Evolutionary conservation across 1,140 invertebrate genomes (phyloP).

Genomic region (Neoseiulus cucumeris): DNA sequence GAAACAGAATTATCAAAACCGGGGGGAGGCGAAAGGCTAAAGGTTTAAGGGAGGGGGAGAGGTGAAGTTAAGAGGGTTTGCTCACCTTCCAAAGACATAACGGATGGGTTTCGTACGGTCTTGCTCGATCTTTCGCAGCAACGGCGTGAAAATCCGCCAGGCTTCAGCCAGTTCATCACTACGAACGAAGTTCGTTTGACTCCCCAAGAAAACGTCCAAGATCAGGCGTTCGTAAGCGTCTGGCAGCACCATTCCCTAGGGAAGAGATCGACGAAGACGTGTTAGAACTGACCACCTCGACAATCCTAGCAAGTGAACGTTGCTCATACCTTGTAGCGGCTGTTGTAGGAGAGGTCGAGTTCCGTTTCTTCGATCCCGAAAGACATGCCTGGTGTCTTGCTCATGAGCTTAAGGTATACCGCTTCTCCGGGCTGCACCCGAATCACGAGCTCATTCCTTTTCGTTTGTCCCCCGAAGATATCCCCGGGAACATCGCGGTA

Average conservation of each 20-base stretch:
- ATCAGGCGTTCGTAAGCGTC: constrained; percentile 36
- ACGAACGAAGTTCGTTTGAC: constrained; percentile 34
- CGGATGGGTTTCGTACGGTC: constrained; percentile 28
- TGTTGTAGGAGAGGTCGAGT: constrained; percentile 34
- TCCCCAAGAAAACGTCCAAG: constrained; percentile 20
- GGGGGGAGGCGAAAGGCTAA: too few relatives aligned
- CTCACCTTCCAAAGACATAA: constrained; percentile 31
- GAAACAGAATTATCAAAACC: too few relatives aligned
- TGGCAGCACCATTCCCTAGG: constrained; percentile 57
- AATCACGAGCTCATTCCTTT: constrained; percentile 35
- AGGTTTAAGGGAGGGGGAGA: too few relatives aligned
- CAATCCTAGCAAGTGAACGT: neutral
- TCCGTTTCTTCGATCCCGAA: constrained; percentile 34
- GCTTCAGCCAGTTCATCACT: constrained; percentile 34
- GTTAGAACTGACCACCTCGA: neutral
- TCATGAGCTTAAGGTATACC: constrained; percentile 37
- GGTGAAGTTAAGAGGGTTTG: too few relatives aligned
- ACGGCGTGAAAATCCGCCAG: constrained; percentile 34
- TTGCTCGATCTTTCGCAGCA: constrained; percentile 30
- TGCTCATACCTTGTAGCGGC: constrained; percentile 28
- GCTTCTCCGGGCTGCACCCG: constrained; percentile 38
- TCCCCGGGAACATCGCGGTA: constrained; percentile 32
- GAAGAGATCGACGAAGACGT: too few relatives aligned
- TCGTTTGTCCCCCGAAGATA: constrained; percentile 32
- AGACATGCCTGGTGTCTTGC: constrained; percentile 34